Percentiles rank a stretch among this genome's conserved stretches.
Conservation (phyloP, 2,797 vertebrate species). For the Poeciliopsis presidionis region DNA sequence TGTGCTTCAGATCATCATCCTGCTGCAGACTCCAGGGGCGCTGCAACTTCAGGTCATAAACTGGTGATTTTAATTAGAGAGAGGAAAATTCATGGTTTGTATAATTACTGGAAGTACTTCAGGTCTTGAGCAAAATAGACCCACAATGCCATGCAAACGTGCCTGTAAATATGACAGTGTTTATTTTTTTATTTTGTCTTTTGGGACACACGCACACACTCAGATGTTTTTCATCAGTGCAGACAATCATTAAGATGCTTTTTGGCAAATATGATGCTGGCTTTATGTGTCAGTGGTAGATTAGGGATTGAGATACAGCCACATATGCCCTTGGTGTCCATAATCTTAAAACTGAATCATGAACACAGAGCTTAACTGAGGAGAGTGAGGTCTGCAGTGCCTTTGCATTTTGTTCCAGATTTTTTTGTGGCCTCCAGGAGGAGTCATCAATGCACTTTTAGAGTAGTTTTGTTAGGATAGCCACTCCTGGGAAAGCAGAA, state of each 20-base stretch:
- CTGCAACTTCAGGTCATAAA: neutral
- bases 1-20: neutral
- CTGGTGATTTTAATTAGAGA: neutral
- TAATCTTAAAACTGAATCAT: neutral
- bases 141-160: neutral
- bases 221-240: neutral
- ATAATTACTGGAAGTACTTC: neutral
- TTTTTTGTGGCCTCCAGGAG: neutral
- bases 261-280: neutral
- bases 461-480: neutral
- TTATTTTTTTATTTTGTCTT: neutral
- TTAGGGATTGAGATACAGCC: neutral
- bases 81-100: neutral
- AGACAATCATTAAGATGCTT: neutral
- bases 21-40: neutral
- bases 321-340: neutral
- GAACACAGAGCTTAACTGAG: neutral
- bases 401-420: neutral
- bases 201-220: neutral
- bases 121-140: neutral
- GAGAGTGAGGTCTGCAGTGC: neutral
- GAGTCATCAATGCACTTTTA: neutral
- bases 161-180: neutral
- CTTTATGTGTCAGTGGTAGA: neutral
- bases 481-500: neutral